Base-by-base conservation (phyloP, 2,797 vertebrate genomes). In the Clamator glandarius region DNA sequence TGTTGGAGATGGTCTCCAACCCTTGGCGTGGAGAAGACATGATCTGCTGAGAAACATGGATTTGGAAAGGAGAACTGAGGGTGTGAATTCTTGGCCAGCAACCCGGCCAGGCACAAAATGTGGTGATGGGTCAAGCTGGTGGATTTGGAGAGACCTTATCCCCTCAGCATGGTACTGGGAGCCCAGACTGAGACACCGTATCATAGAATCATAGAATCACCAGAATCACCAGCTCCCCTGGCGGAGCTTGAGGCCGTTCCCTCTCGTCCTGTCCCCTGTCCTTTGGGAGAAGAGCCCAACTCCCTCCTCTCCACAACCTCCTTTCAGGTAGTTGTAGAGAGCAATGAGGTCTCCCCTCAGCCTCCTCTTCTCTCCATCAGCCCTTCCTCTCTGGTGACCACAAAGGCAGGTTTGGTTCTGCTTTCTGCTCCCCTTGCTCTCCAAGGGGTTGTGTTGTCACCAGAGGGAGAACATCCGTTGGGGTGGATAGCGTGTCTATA, bases 51-150 rank as follows among this genome's bases (percentile, higher is more conserved):
- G 23, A 17, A 31, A 21, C 3, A 3, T 10, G n/a, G 57, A 12
- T 59, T 48, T n/a, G 73, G 6, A 54, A 52, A 44, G 31, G 31
- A 54, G 35, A 9, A 41, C n/a, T n/a, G 2, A 9, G 33, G 33
- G 25, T 33, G 33, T 1, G 18, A 33, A 28, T 6, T 24, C 55
- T 1, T 1, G n/a, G n/a, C n/a, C n/a, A n/a, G n/a, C n/a, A n/a
- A n/a, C n/a, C n/a, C n/a, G n/a, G n/a, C n/a, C n/a, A n/a, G n/a
- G n/a, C n/a, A n/a, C n/a, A n/a, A n/a, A n/a, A n/a, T n/a, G n/a
- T n/a, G n/a, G n/a, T n/a, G n/a, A n/a, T n/a, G n/a, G n/a, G n/a
- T 52, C 24, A 25, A 59, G 33, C 6, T 0, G 7, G 29, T 8
- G 44, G 50, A 8, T 44, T 54, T 79, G 74, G 35, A 50, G 46